Base-by-base conservation (phyloP, 2,113 vertebrate genomes). In the Phyllostomus hastatus region DNA sequence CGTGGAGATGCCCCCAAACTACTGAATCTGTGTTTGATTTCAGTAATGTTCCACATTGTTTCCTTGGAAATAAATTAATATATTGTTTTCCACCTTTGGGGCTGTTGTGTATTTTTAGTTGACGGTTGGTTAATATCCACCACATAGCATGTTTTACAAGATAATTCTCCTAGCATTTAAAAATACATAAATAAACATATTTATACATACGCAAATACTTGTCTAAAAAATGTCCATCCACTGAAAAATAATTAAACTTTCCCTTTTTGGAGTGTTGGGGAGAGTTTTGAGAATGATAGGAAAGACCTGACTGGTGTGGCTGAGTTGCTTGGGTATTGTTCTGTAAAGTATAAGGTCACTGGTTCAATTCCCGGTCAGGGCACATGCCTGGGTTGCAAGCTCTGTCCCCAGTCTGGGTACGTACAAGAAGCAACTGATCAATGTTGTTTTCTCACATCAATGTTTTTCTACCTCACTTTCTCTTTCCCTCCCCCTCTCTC, bases 21-120 rank as follows among this genome's bases (percentile, higher is more conserved):
- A 83, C 89, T 91, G 33, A 73, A 88, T 15, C 2, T 4, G 2
- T 67, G 35, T 95, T 92, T 97, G 83, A 5, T 59, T 95, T 31
- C 2, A 11, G 35, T 48, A 52, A 52, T 97, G 73, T n/a, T 94
- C 26, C 12, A 22, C 35, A 7, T 88, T 24, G 0, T 88, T 97
- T 94, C 92, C 66, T 81, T 95, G 33, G 67, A 92, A 97, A 96
- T 97, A 96, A 98, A 95, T 96, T 97, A 97, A 97, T 76, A 96
- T 96, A 95, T 88, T 81, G 31, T 92, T 98, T 97, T 94, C 90
- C 93, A 97, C 26, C 26, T 95, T 54, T 50, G 80, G 33, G 38
- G 5, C 48, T 76, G 38, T 31, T 82, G 67, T 73, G 24, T 83
- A n/a, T 90, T 69, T 73, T 93, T 91, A 48, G 76, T 94, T 66